Conservation (phyloP, 2,113 vertebrate genomes). For the Chamaetylas fuelleborni region DNA sequence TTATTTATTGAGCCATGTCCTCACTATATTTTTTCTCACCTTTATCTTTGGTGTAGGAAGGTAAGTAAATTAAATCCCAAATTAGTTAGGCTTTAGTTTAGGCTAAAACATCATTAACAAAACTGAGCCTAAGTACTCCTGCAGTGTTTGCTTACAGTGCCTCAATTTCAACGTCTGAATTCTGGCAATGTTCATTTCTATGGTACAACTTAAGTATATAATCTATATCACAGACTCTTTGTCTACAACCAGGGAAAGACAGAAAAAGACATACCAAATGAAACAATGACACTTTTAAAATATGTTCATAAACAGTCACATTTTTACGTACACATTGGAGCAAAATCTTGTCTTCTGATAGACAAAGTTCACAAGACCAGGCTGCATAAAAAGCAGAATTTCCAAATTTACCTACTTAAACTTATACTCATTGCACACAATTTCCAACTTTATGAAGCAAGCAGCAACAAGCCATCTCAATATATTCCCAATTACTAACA, state of each 20-base stretch:
- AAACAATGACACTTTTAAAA: neutral
- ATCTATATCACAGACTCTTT: neutral
- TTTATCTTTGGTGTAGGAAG: neutral
- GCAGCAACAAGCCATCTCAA: neutral
- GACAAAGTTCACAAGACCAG: neutral
- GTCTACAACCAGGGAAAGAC: neutral
- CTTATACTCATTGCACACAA: neutral
- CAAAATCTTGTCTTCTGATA: neutral
- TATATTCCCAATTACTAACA: neutral
- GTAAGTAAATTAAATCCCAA: neutral
- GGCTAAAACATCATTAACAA: neutral
- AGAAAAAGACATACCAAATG: neutral
- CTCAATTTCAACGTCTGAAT: neutral
- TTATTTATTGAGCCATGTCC: neutral
- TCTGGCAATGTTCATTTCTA: neutral
- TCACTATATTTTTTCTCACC: neutral
- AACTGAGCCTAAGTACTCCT: neutral
- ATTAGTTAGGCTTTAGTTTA: neutral
- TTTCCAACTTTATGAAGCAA: conserved; percentile 11
- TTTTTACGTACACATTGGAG: neutral
- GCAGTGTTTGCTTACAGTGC: neutral
- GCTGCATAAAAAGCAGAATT: neutral
- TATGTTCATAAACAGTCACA: neutral
- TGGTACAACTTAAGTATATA: neutral
- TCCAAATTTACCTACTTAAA: conserved; percentile 16